These are phyloP conservation scores for Terrapene triunguis DNA, from an alignment of 2,113 vertebrate species.

Conservation along the genomic window DNA sequence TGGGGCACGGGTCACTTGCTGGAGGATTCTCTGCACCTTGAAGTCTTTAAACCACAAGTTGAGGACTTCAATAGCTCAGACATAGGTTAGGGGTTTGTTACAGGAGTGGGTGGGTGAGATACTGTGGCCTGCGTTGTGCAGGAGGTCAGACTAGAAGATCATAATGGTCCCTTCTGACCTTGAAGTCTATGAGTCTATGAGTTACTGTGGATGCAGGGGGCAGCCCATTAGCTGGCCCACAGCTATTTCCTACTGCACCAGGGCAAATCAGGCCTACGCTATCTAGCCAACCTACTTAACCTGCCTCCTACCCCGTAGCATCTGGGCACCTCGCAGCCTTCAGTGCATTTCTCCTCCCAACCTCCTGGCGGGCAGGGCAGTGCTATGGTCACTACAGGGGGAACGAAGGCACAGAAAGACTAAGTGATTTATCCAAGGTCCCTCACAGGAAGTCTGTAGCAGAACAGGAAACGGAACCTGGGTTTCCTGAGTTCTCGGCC, in stretches of 20 bases:
- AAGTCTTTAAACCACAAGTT: too few relatives aligned
- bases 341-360: background rate
- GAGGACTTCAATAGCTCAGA: too few relatives aligned
- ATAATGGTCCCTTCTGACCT: too few relatives aligned
- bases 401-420: background rate
- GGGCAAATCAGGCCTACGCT: background rate
- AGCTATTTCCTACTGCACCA: background rate
- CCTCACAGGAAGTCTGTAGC: background rate
- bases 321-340: background rate
- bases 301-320: background rate
- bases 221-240: background rate
- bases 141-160: too few relatives aligned
- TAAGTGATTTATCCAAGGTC: background rate
- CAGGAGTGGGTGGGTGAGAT: too few relatives aligned
- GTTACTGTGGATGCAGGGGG: background rate
- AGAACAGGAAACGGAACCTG: background rate
- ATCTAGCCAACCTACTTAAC: background rate
- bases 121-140: too few relatives aligned
- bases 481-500: background rate
- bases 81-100: too few relatives aligned
- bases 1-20: too few relatives aligned
- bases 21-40: too few relatives aligned
- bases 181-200: too few relatives aligned
- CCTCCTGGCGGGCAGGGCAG: background rate
- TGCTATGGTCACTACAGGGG: accelerated